Conservation (phyloP, 92 coral and sea anemone genomes). For the Zoanthus gigantus region DNA sequence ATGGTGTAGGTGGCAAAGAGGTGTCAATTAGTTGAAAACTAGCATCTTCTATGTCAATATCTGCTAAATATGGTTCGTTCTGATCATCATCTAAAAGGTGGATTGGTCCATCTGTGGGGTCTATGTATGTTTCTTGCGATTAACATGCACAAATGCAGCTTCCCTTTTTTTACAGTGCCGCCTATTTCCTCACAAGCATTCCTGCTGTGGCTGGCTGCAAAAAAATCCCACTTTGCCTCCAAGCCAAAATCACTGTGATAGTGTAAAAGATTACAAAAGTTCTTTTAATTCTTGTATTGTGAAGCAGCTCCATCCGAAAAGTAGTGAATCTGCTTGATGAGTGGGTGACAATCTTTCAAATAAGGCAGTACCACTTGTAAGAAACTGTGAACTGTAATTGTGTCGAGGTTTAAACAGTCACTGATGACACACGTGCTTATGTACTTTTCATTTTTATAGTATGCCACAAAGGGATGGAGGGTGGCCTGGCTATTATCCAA, state of each 20-base stretch:
- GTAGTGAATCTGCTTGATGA: not conserved
- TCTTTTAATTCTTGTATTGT: conserved; percentile 51
- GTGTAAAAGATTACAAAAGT: conserved; percentile 7
- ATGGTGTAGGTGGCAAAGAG: not conserved
- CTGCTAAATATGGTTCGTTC: conserved; percentile 18
- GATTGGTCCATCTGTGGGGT: conserved; percentile 28
- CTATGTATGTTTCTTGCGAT: conserved; percentile 34
- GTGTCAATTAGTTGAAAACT: conserved; percentile 1
- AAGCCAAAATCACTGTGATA: conserved; percentile 36
- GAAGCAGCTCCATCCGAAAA: conserved; percentile 47
- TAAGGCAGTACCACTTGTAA: not conserved
- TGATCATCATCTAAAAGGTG: conserved; percentile 8
- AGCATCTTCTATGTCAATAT: conserved; percentile 3
- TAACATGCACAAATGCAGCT: conserved; percentile 14
- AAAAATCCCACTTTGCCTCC: conserved; percentile 12
- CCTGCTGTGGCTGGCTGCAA: conserved; percentile 22
- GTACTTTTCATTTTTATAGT: not conserved
- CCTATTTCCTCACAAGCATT: not conserved
- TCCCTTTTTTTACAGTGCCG: not conserved
- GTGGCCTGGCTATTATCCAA: conserved; percentile 13
- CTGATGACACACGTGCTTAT: not conserved
- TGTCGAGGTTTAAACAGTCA: conserved; percentile 24
- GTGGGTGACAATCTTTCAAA: not conserved
- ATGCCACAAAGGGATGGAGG: not conserved
- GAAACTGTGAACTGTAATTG: conserved; percentile 22